phyloP scores from a whole-genome alignment of 2,113 vertebrate genomes.

The Rhinolophus sinicus region DNA sequence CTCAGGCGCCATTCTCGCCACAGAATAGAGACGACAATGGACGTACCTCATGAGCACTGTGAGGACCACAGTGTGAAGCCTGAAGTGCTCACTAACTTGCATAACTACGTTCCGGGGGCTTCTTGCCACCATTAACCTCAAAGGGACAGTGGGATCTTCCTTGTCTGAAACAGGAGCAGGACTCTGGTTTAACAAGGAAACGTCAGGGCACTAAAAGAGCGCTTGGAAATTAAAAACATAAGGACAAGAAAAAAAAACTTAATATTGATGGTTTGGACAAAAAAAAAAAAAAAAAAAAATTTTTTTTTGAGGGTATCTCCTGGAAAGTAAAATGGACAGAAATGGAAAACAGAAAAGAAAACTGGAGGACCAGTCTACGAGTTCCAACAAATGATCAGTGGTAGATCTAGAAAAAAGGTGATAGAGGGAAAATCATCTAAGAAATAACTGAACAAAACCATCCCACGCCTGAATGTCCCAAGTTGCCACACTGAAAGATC shows the following conservation, averaged over 20 bases:
- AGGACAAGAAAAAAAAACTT: not conserved
- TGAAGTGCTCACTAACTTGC: accelerated
- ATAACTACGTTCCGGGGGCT: accelerated
- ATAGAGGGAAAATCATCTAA: not conserved
- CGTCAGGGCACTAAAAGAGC: not conserved
- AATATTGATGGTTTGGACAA: not conserved
- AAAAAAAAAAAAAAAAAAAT: not conserved
- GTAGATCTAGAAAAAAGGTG: not conserved
- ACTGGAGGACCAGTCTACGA: not conserved
- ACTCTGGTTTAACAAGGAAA: not conserved
- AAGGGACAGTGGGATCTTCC: accelerated
- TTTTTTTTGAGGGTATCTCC: not conserved
- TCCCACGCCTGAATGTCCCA: not conserved
- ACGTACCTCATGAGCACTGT: accelerated
- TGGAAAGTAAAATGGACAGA: not conserved
- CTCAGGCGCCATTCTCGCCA: too few relatives aligned
- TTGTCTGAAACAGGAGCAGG: not conserved
- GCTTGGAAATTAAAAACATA: not conserved
- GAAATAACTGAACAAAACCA: not conserved
- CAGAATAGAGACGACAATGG: not conserved
- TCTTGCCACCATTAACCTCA: not conserved
- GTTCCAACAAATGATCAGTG: not conserved
- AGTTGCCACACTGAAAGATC: accelerated
- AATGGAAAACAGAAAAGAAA: not conserved
- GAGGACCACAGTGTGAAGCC: accelerated